These are phyloP conservation scores for Thelaira solivaga DNA, from an alignment of 2,888 invertebrate species.

Conservation along the genomic window DNA sequence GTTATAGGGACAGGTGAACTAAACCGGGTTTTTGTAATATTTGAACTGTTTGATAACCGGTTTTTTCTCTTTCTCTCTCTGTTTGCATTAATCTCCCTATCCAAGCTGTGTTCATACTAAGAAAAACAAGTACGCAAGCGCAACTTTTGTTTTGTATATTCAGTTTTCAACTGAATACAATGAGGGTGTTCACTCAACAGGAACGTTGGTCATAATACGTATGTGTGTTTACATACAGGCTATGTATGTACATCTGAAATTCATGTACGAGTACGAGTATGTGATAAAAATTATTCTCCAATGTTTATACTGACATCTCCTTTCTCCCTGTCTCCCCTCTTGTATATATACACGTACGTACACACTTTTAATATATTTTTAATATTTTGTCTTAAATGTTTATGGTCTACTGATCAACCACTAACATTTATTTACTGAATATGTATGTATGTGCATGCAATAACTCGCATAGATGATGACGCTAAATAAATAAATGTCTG, in stretches of 20 bases:
- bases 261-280: neutral
- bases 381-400: slow-evolving; percentile 46
- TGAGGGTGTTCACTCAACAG: slow-evolving; percentile 61
- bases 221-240: neutral
- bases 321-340: neutral
- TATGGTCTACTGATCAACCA: slow-evolving; percentile 54
- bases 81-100: neutral
- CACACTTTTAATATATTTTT: neutral
- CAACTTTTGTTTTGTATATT: slow-evolving; percentile 28
- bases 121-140: slow-evolving; percentile 32
- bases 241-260: neutral
- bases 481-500: slow-evolving; percentile 17
- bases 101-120: neutral
- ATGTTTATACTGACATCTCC: slow-evolving; percentile 39
- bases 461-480: slow-evolving; percentile 2
- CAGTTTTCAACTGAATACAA: slow-evolving; percentile 2
- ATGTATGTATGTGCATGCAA: neutral
- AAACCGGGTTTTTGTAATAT: too few species aligned
- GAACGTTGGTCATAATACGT: slow-evolving; percentile 50
- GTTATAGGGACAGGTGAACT: too few species aligned
- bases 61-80: neutral
- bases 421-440: neutral
- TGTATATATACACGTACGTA: neutral
- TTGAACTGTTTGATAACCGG: too few species aligned
- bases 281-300: slow-evolving; percentile 14